phyloP scores from a whole-genome alignment of 2,888 invertebrate genomes.

The Scaptomyza caliginosa region DNA sequence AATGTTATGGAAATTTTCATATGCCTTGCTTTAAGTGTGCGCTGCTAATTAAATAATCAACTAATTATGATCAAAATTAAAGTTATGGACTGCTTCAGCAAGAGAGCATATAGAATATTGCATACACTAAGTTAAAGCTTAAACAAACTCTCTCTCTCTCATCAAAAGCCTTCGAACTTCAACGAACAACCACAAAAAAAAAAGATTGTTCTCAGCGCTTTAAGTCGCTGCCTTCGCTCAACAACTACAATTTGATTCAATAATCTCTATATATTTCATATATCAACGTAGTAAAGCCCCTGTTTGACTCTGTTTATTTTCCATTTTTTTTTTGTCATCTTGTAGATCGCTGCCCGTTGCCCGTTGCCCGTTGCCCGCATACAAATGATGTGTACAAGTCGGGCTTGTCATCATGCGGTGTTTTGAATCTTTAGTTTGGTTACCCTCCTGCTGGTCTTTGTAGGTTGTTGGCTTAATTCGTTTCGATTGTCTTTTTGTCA shows the following conservation, averaged over 20 bases:
- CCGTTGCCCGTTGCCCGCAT: constrained; percentile 56
- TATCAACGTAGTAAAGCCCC: constrained; percentile 26
- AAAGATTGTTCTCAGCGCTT: constrained; percentile 33
- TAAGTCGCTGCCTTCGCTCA: constrained; percentile 16
- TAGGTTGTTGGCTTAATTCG: constrained; percentile 78
- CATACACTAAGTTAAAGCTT: constrained; percentile 14
- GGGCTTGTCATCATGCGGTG: constrained; percentile 41
- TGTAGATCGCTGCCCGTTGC: constrained; percentile 38
- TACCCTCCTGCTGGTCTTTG: constrained; percentile 58
- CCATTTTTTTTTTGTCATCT: constrained; percentile 52
- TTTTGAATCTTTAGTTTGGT: constrained; percentile 15
- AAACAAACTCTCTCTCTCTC: not conserved
- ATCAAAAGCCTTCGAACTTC: not conserved
- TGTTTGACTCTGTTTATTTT: constrained; percentile 22
- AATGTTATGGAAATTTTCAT: constrained; percentile 55
- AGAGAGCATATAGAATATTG: not conserved
- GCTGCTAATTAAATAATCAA: constrained; percentile 73
- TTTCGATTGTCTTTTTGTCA: constrained; percentile 80
- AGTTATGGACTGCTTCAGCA: not conserved
- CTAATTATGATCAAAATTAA: constrained; percentile 34
- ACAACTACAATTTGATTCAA: constrained; percentile 77
- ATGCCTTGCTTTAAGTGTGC: constrained; percentile 42
- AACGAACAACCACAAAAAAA: constrained; percentile 7
- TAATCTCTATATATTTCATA: constrained; percentile 50
- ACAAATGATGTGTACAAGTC: constrained; percentile 61